These are phyloP conservation scores for Chionis minor DNA, from an alignment of 2,113 vertebrate species.

Conservation along the genomic window DNA sequence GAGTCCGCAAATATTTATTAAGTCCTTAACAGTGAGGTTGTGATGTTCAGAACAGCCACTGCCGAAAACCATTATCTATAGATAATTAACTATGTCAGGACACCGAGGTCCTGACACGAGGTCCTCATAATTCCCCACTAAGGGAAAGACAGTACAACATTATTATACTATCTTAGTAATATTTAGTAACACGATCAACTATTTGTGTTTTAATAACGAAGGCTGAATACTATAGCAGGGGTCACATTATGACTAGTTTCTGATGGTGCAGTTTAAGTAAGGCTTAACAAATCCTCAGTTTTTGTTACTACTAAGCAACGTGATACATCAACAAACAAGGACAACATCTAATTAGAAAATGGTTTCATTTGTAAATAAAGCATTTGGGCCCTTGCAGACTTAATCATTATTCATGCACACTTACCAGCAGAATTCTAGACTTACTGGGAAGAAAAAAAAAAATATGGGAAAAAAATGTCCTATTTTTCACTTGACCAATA, in stretches of 20 bases:
- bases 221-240: background rate
- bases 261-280: background rate
- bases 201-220: conserved; percentile 49
- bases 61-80: conserved; percentile 75
- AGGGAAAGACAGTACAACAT: conserved; percentile 63
- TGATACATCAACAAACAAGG: background rate
- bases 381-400: background rate
- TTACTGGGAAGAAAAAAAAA: background rate
- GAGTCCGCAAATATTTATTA: conserved; percentile 70
- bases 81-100: conserved; percentile 81
- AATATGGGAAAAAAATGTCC: background rate
- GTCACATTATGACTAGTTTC: conserved; percentile 21
- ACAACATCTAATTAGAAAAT: background rate
- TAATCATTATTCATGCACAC: background rate
- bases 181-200: conserved; percentile 58
- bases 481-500: background rate
- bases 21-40: conserved; percentile 55
- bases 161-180: conserved; percentile 65
- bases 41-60: conserved; percentile 30
- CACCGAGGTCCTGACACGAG: conserved; percentile 73
- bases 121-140: conserved; percentile 70
- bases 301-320: background rate
- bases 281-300: background rate
- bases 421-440: background rate
- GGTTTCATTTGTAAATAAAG: background rate